phyloP scores from a whole-genome alignment of 2,113 vertebrate species.

The Sturnus vulgaris region DNA sequence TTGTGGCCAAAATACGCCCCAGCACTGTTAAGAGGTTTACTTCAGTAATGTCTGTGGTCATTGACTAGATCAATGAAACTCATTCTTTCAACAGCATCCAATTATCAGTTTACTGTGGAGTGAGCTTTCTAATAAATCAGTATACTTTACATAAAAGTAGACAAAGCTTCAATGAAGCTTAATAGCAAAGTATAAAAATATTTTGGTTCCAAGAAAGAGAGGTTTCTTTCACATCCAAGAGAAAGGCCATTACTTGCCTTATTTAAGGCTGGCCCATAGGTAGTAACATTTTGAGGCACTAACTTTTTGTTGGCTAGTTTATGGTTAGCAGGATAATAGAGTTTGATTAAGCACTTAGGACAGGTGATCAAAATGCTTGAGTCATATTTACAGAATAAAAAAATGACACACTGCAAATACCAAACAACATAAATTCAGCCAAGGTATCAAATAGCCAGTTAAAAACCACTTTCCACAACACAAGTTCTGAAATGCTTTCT shows the following conservation, averaged over 20 bases:
- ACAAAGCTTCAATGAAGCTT: slow-evolving; percentile 79
- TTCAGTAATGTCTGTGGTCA: slow-evolving; percentile 89
- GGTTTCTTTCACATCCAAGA: not conserved
- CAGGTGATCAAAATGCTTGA: slow-evolving; percentile 64
- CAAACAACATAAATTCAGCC: slow-evolving; percentile 49
- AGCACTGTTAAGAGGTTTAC: slow-evolving; percentile 86
- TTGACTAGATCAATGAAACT: slow-evolving; percentile 95
- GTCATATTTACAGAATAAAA: slow-evolving; percentile 74
- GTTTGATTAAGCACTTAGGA: slow-evolving; percentile 75
- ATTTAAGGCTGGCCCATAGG: slow-evolving; percentile 27
- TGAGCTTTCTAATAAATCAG: slow-evolving; percentile 89
- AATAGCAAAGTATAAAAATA: slow-evolving; percentile 70
- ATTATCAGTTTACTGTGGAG: slow-evolving; percentile 93
- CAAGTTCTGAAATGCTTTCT: not conserved
- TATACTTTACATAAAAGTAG: slow-evolving; percentile 84
- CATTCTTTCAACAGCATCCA: slow-evolving; percentile 98
- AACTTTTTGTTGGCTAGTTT: slow-evolving; percentile 51
- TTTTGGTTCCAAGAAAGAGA: slow-evolving; percentile 17
- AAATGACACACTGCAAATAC: not conserved
- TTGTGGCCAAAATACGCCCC: slow-evolving; percentile 84
- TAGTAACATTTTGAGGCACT: slow-evolving; percentile 31
- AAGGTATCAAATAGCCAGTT: slow-evolving; percentile 50
- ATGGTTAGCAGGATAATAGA: slow-evolving; percentile 57
- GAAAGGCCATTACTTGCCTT: slow-evolving; percentile 49
- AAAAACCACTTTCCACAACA: slow-evolving; percentile 19